Conservation (phyloP, 2,888 invertebrate species). For the Lucinisca nassula region DNA sequence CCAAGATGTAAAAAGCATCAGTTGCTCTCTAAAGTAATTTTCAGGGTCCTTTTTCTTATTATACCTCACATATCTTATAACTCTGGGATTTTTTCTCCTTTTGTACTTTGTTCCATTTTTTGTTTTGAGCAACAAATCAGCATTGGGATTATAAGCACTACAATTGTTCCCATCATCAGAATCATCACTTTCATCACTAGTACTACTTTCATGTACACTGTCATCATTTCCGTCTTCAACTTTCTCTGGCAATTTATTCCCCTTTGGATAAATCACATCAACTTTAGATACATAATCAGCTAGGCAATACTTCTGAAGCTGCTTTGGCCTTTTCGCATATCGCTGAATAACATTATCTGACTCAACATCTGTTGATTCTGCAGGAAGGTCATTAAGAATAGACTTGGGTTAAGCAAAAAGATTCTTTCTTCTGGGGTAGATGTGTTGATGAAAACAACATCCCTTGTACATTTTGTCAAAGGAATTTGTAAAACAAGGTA, state of each 20-base stretch:
- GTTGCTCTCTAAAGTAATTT: slow-evolving; percentile 77
- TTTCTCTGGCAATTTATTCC: too few relatives aligned
- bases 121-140: too few relatives aligned
- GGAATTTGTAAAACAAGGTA: slow-evolving; percentile 67
- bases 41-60: slow-evolving; percentile 66
- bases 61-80: slow-evolving; percentile 67
- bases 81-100: slow-evolving; percentile 19
- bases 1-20: slow-evolving; percentile 82
- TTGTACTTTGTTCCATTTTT: not conserved
- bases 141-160: too few relatives aligned
- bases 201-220: too few relatives aligned
- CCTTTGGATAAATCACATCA: slow-evolving; percentile 50
- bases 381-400: slow-evolving; percentile 53
- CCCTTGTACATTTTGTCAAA: slow-evolving; percentile 45
- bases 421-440: slow-evolving; percentile 69
- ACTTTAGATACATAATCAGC: slow-evolving; percentile 64
- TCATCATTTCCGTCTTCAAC: too few relatives aligned
- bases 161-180: too few relatives aligned
- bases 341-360: slow-evolving; percentile 41
- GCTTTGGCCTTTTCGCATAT: slow-evolving; percentile 62
- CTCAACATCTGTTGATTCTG: slow-evolving; percentile 47
- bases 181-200: too few relatives aligned
- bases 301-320: slow-evolving; percentile 53
- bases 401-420: slow-evolving; percentile 66
- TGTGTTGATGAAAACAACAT: slow-evolving; percentile 69